Evolutionary conservation across 1,140 invertebrate genomes (phyloP).

Genomic region (Heliconius himera): DNA sequence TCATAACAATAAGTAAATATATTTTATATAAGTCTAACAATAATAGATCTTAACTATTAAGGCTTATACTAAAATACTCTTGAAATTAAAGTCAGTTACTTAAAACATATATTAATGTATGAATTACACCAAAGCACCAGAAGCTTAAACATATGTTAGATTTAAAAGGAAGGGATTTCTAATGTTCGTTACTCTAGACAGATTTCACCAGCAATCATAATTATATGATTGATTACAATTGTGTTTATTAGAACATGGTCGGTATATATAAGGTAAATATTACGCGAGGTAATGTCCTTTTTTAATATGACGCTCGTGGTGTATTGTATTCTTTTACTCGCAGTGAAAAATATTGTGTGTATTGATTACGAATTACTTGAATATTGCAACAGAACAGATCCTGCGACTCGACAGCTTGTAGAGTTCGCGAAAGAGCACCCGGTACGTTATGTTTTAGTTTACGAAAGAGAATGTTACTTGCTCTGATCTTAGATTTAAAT

Average conservation of each 20-base stretch:
- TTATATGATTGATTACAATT: neutral
- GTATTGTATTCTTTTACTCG: neutral
- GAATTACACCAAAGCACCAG: too few species aligned
- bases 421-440: conserved; percentile 37
- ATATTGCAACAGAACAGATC: conserved; percentile 39
- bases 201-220: neutral
- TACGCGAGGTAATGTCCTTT: neutral
- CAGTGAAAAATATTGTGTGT: conserved; percentile 14
- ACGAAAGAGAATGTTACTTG: neutral
- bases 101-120: too few species aligned
- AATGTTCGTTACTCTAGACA: too few species aligned
- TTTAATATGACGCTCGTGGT: neutral
- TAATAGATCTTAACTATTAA: too few species aligned
- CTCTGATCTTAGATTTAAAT: neutral
- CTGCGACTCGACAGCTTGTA: conserved; percentile 32
- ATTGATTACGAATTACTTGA: conserved; percentile 27
- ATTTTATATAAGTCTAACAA: too few species aligned
- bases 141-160: too few species aligned
- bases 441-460: conserved; percentile 22
- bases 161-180: too few species aligned
- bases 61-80: too few species aligned
- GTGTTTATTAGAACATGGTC: neutral
- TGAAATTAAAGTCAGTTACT: too few species aligned
- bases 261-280: neutral
- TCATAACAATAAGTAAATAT: too few species aligned